Evolutionary conservation across 2,888 invertebrate genomes (phyloP), one percentile per base, ranked within the genome.

Genomic region (Villa cingulata): DNA sequence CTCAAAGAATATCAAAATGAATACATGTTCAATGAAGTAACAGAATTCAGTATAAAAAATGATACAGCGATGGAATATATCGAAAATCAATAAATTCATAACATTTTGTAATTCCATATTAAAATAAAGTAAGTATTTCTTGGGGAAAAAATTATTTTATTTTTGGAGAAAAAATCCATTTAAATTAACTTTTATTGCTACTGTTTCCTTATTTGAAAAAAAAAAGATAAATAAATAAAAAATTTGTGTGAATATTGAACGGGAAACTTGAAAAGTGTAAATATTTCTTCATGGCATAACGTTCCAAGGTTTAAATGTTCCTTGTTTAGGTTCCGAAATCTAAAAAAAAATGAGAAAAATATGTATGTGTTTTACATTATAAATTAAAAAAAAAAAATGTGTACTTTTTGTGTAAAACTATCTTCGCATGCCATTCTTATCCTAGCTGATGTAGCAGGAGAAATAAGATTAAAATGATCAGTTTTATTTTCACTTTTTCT

Each of bases 1-100:
- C 73, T 97, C 17, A 89, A 87, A 64, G 94, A 96, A 65, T 94
- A 92, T 64, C 92, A 96, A 65, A 86, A 92, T 58, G 90, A 94
- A 62, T 97, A 92, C 62, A 87, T 96, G 86, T 96, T 94, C 59
- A 80, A 81, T 60, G 84, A 85, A 63, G 62, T 68, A 16, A 55
- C 50, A 9, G 65, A 63, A 20, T 18, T 37, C 6, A 56, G 58
- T 14, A 50, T 56, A 4, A 62, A 59, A 16, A 59, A 59, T 4
- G 53, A 65, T 51, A 53, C 67, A 12, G n/a, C n/a, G n/a, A 69
- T 69, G 69, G 69, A 69, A 44, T 57, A 57, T 37, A 23, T n/a
- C n/a, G n/a, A n/a, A n/a, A n/a, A n/a, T n/a, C n/a, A n/a, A n/a
- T n/a, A n/a, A n/a, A n/a, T n/a, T n/a, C n/a, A n/a, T n/a, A n/a